phyloP scores from a whole-genome alignment of 2,888 invertebrate genomes.

The Pollenia angustigena region DNA sequence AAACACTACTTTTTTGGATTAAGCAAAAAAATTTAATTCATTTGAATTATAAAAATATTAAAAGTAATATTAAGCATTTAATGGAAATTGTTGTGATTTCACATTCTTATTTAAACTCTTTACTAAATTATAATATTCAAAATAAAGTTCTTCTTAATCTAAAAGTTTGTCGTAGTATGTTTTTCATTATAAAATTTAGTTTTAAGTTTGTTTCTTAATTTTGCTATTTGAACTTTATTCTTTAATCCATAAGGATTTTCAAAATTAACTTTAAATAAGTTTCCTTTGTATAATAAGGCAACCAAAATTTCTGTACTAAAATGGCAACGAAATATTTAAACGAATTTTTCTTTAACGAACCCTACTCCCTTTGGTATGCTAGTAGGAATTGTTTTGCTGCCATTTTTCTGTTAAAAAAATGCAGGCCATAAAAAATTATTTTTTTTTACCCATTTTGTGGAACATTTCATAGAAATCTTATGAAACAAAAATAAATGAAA shows the following conservation, averaged over 20 bases:
- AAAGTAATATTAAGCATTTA: slow-evolving; percentile 4
- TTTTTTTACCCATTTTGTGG: neutral
- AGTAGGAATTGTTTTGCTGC: neutral
- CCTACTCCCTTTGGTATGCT: slow-evolving; percentile 35
- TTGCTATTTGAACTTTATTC: slow-evolving; percentile 5
- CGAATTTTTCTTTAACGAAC: slow-evolving; percentile 52
- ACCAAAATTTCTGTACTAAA: neutral
- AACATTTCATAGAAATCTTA: slow-evolving; percentile 53
- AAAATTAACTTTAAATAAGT: slow-evolving; percentile 29
- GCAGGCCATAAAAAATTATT: slow-evolving; percentile 41
- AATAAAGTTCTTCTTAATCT: slow-evolving; percentile 19
- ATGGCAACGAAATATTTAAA: slow-evolving; percentile 31
- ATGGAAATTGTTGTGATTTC: slow-evolving; percentile 2
- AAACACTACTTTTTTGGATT: slow-evolving; percentile 87
- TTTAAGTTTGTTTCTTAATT: slow-evolving; percentile 21
- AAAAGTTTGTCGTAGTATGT: neutral
- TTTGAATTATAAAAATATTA: neutral
- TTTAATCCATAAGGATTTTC: slow-evolving; percentile 27
- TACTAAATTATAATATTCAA: slow-evolving; percentile 13
- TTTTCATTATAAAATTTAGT: neutral
- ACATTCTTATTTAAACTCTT: slow-evolving; percentile 1
- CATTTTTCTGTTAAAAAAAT: neutral
- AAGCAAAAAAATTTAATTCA: neutral
- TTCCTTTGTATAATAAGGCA: slow-evolving; percentile 29
- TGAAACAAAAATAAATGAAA: slow-evolving; percentile 34